phyloP scores from a whole-genome alignment of 2,113 vertebrate species.

The Channa maculata region DNA sequence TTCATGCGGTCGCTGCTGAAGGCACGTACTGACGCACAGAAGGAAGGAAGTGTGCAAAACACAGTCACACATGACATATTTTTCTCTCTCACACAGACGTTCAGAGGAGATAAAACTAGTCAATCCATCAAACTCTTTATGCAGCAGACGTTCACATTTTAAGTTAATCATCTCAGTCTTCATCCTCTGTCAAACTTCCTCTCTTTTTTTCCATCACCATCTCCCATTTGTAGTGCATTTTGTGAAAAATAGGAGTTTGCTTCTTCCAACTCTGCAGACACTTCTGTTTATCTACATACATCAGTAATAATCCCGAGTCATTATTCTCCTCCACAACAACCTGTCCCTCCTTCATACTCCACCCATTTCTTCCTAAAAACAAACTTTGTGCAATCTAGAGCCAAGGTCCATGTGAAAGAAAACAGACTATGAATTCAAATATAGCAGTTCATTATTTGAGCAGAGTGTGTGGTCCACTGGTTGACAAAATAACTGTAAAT shows the following conservation, averaged over 20 bases:
- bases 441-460: constrained; percentile 54
- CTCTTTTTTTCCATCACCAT: not conserved
- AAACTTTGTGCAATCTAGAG: not conserved
- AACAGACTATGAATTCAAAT: constrained; percentile 32
- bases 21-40: constrained; percentile 30
- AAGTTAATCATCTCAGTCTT: constrained; percentile 51
- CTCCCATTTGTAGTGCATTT: constrained; percentile 6
- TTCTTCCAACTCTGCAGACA: constrained; percentile 16
- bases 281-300: constrained; percentile 39
- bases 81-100: not conserved
- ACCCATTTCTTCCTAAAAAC: not conserved
- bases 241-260: constrained; percentile 35
- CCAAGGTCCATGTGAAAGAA: constrained; percentile 20
- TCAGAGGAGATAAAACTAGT: constrained; percentile 27
- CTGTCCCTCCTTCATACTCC: not conserved
- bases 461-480: constrained; percentile 46
- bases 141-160: constrained; percentile 39
- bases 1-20: constrained; percentile 37
- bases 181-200: constrained; percentile 16
- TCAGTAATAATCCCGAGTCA: constrained; percentile 9
- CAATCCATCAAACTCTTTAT: constrained; percentile 46
- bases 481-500: constrained; percentile 81
- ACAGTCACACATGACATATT: constrained; percentile 32
- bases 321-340: constrained; percentile 22
- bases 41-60: constrained; percentile 39